A percentile compares a stretch with the other conserved stretches of the same genome.
These are phyloP conservation scores for Oenanthe oenanthe DNA, from an alignment of 2,113 vertebrate genomes.

Conservation along the genomic window DNA sequence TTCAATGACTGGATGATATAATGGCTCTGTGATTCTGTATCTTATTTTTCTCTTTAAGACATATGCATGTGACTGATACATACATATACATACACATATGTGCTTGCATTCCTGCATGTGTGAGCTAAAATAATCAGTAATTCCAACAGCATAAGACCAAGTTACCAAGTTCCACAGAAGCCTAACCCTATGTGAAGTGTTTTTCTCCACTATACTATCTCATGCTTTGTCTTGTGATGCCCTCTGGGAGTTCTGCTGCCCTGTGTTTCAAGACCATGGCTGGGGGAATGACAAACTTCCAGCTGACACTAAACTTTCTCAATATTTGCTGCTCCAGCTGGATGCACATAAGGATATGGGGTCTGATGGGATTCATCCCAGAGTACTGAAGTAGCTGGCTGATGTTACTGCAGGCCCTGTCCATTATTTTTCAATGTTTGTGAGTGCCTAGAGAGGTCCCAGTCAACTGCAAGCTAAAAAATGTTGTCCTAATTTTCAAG, in stretches of 20 bases:
- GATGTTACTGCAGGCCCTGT: neutral
- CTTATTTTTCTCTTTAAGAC: neutral
- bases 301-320: neutral
- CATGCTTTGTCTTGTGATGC: neutral
- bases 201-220: neutral
- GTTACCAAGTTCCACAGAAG: neutral
- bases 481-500: neutral
- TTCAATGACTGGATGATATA: neutral
- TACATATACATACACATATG: too few relatives aligned
- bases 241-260: neutral
- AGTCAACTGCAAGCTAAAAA: neutral
- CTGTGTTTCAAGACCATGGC: neutral
- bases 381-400: neutral
- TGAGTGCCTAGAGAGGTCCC: neutral
- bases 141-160: neutral
- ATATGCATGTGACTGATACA: neutral
- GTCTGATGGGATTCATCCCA: neutral
- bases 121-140: neutral
- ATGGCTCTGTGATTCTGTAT: neutral
- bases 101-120: neutral
- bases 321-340: neutral
- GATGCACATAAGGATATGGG: neutral
- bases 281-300: neutral
- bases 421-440: neutral
- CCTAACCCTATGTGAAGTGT: neutral